Conservation (phyloP, 2,797 vertebrate genomes). For the Rhynchonycteris naso region DNA sequence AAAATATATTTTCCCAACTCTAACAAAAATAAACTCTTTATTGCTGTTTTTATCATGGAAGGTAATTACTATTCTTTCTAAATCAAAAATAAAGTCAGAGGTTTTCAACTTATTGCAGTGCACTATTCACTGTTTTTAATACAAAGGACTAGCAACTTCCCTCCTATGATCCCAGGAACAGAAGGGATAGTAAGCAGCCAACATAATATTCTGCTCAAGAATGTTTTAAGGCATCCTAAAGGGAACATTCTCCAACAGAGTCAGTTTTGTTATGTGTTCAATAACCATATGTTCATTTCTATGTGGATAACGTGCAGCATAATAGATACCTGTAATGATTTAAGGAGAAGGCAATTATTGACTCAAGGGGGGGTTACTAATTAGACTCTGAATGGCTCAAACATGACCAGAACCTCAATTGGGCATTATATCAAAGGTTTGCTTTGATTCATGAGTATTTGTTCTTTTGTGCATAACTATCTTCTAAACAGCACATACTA, state of each 20-base stretch:
- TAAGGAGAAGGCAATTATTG: constrained; percentile 60
- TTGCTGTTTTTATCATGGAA: constrained; percentile 13
- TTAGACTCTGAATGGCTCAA: constrained; percentile 61
- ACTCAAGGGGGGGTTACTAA: constrained; percentile 69
- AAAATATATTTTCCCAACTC: background rate
- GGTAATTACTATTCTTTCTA: background rate
- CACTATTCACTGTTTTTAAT: background rate
- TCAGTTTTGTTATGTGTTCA: constrained; percentile 65
- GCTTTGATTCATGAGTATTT: constrained; percentile 40
- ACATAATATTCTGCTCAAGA: constrained; percentile 51
- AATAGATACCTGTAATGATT: constrained; percentile 63
- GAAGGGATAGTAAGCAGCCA: background rate
- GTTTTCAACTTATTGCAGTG: background rate
- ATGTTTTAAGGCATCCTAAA: constrained; percentile 64
- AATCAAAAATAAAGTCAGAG: constrained; percentile 24
- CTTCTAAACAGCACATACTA: constrained; percentile 44
- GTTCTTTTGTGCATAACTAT: constrained; percentile 49
- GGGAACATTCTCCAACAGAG: constrained; percentile 60
- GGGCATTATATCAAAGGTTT: constrained; percentile 65
- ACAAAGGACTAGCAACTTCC: background rate
- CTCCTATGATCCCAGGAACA: background rate
- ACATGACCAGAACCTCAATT: constrained; percentile 68
- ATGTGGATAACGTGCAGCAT: constrained; percentile 47
- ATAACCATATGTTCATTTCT: constrained; percentile 54
- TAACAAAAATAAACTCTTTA: constrained; percentile 5